Base-by-base conservation (phyloP, 2,888 invertebrate genomes). In the Amaurobius ferox region DNA sequence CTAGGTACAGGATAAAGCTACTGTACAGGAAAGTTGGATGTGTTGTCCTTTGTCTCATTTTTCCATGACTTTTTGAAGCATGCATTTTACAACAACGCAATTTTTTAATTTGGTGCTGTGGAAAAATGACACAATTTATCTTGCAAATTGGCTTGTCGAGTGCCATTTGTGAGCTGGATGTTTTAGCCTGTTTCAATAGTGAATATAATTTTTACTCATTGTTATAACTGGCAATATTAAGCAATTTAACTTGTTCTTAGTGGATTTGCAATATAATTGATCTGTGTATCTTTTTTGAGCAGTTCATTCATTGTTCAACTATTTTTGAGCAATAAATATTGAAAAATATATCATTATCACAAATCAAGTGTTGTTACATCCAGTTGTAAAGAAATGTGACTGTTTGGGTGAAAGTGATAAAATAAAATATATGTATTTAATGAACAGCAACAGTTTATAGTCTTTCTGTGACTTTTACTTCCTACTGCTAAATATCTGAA, bases 391-490 rank as follows among this genome's bases (percentile, higher is more conserved):
- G 66, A 66, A 83, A 66, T 72, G 66, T 78, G 83, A 85, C 29
- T 85, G 83, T 85, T 68, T 85, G 83, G 77, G 77, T 85, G 72
- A 83, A 85, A 35, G 77, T 72, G 44, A 74, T 48, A 55, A 85
- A 85, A 85, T 85, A 85, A 85, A 85, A 77, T 72, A 71, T 83
- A 77, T 85, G 83, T 85, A 85, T 85, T 85, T 77, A 85, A 66
- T 64, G 70, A n/a, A n/a, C n/a, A n/a, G n/a, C n/a, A n/a, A n/a
- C n/a, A n/a, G n/a, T n/a, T n/a, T n/a, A n/a, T n/a, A n/a, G n/a
- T n/a, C n/a, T n/a, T n/a, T n/a, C n/a, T n/a, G n/a, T n/a, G n/a
- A n/a, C n/a, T n/a, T n/a, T n/a, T n/a, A n/a, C n/a, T n/a, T n/a
- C n/a, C n/a, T n/a, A n/a, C n/a, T n/a, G n/a, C n/a, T n/a, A n/a